A percentile compares a stretch with the other conserved stretches of the same genome.
Conservation (phyloP, 2,797 vertebrate species). For the Erethizon dorsatum region DNA sequence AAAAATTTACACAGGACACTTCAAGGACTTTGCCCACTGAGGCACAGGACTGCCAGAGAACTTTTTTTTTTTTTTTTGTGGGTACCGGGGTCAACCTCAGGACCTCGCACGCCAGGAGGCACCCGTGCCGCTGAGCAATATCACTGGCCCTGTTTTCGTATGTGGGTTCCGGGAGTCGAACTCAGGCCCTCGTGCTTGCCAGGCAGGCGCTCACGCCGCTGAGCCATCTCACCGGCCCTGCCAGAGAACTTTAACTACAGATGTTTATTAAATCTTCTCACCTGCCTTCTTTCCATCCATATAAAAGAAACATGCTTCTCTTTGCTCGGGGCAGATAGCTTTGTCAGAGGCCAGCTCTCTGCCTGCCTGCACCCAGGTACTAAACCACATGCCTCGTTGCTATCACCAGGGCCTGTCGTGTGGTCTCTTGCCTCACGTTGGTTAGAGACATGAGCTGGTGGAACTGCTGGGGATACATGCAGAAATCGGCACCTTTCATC, state of each 20-base stretch:
- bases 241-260: not conserved
- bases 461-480: constrained; percentile 19
- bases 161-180: too few relatives aligned
- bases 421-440: not conserved
- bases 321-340: not conserved
- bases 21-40: not conserved
- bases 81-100: too few relatives aligned
- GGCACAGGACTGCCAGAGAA: not conserved
- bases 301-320: not conserved
- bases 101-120: too few relatives aligned
- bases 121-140: too few relatives aligned
- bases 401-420: not conserved
- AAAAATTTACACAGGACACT: not conserved
- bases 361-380: not conserved
- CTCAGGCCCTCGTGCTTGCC: too few relatives aligned
- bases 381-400: not conserved
- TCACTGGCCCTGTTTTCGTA: too few relatives aligned
- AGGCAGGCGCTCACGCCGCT: too few relatives aligned
- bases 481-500: constrained; percentile 33
- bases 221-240: too few relatives aligned
- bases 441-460: not conserved
- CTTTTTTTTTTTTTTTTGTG: not conserved
- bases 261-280: not conserved
- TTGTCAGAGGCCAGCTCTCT: not conserved
- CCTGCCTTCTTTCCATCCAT: not conserved